A percentile compares a stretch with the other conserved stretches of the same genome.
Evolutionary conservation across 2,797 vertebrate genomes (phyloP).

Genomic region (Sus cebifrons): DNA sequence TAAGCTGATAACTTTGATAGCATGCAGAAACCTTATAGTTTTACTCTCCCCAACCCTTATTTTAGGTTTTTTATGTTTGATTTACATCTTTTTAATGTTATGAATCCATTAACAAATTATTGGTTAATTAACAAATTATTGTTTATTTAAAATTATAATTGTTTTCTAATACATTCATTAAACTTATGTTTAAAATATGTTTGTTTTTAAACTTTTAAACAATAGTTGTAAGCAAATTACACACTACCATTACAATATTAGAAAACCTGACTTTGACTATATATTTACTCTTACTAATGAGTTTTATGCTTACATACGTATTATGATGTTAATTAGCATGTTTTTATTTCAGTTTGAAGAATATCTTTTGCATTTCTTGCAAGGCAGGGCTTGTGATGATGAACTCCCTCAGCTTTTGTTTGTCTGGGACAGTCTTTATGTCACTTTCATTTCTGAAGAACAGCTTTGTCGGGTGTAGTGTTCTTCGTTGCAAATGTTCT

Average conservation of each 20-base stretch:
- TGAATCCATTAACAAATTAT: neutral
- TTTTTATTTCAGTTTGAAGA: neutral
- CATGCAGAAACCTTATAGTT: neutral
- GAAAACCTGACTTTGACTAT: neutral
- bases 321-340: neutral
- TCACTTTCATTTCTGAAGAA: neutral
- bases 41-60: neutral
- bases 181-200: neutral
- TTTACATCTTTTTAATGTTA: neutral
- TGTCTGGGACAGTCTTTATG: neutral
- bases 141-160: neutral
- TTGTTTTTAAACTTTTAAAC: neutral
- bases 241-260: neutral
- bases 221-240: neutral
- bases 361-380: neutral
- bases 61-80: neutral
- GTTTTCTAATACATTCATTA: neutral
- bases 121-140: neutral
- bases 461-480: neutral
- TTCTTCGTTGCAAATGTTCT: neutral
- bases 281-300: neutral
- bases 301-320: neutral
- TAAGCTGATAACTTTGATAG: neutral
- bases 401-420: neutral
- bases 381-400: neutral